A percentile compares a stretch with the other conserved stretches of the same genome.
Evolutionary conservation across 2,113 vertebrate species (phyloP).

Genomic region (Eulemur rufifrons): DNA sequence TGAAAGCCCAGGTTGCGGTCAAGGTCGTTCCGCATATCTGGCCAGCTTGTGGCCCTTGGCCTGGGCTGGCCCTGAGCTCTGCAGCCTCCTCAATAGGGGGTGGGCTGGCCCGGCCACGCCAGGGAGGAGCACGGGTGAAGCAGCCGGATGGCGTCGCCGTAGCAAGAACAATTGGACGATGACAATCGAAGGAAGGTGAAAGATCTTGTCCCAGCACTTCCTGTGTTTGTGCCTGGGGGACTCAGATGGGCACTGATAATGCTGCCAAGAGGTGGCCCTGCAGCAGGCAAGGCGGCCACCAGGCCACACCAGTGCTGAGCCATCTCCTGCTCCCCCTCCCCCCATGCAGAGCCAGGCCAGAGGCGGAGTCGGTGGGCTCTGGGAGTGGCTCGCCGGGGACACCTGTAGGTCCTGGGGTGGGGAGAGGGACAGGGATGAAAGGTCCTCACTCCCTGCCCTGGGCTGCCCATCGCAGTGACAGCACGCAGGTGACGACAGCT

Average conservation of each 20-base stretch:
- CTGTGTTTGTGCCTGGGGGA: conserved; percentile 78
- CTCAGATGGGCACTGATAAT: conserved; percentile 80
- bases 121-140: conserved; percentile 63
- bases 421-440: rapidly evolving
- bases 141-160: conserved; percentile 68
- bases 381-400: rapidly evolving
- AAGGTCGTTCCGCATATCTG: background rate
- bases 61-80: rapidly evolving
- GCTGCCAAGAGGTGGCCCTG: background rate
- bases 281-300: background rate
- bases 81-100: background rate
- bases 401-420: background rate
- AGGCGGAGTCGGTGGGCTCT: rapidly evolving
- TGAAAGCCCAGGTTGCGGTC: background rate
- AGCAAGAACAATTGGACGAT: conserved; percentile 77
- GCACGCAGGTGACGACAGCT: rapidly evolving
- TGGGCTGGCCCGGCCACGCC: conserved; percentile 35
- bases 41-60: rapidly evolving
- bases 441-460: background rate
- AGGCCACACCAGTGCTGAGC: too few relatives aligned
- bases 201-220: conserved; percentile 85
- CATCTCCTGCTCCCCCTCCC: rapidly evolving
- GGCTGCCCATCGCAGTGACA: too few relatives aligned
- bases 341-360: background rate
- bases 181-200: conserved; percentile 88